phyloP scores from a whole-genome alignment of 1,140 invertebrate species.

The Trachymyrmex cornetzi region DNA sequence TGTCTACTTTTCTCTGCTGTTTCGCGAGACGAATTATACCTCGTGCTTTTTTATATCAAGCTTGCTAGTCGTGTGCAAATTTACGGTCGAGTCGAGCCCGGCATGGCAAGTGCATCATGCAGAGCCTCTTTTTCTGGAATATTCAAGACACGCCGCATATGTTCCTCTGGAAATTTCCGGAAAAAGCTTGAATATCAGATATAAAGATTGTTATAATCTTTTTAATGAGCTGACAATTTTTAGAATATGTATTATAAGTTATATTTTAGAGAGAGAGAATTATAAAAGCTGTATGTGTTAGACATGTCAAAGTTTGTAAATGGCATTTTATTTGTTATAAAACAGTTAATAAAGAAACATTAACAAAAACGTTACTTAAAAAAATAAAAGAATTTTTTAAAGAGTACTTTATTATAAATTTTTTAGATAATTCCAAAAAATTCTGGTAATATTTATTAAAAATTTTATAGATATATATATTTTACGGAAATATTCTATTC shows the following conservation, averaged over 20 bases:
- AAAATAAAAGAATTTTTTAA: not conserved
- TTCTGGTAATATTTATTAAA: not conserved
- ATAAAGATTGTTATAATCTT: not conserved
- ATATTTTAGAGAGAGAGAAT: not conserved
- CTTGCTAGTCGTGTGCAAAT: slow-evolving; percentile 15
- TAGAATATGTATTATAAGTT: not conserved
- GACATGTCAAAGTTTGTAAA: not conserved
- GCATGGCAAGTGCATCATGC: slow-evolving; percentile 5
- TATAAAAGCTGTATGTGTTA: not conserved
- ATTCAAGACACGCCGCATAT: slow-evolving; percentile 14
- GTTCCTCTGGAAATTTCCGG: not conserved
- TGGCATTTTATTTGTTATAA: not conserved
- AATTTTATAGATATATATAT: slow-evolving; percentile 2
- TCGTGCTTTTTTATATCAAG: slow-evolving; percentile 25
- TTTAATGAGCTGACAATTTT: slow-evolving; percentile 7
- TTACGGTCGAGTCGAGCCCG: slow-evolving; percentile 29
- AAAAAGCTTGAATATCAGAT: not conserved
- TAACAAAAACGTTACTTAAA: not conserved
- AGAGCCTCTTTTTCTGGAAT: not conserved
- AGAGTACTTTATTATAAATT: not conserved
- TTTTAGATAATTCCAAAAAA: not conserved
- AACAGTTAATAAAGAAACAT: not conserved
- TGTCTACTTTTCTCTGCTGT: slow-evolving; percentile 6
- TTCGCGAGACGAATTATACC: slow-evolving; percentile 19
- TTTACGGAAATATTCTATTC: not conserved